Evolutionary conservation across 2,888 invertebrate genomes (phyloP).

Genomic region (Phasia obesa): DNA sequence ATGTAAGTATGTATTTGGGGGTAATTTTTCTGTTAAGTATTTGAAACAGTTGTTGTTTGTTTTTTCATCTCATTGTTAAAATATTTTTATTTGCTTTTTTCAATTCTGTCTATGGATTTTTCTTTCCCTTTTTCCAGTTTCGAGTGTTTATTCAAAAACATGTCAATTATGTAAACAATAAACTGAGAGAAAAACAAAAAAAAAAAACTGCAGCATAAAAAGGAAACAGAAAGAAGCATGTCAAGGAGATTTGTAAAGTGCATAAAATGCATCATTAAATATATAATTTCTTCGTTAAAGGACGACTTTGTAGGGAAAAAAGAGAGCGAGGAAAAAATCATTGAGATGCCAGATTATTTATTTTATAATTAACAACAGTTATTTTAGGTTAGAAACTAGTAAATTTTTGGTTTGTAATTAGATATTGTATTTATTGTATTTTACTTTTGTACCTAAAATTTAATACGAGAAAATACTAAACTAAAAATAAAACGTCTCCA

Average conservation of each 20-base stretch:
- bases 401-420: too few relatives aligned
- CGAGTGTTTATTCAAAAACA: conserved; percentile 30
- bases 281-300: conserved; percentile 16
- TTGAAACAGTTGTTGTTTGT: background rate
- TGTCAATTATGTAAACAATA: conserved; percentile 38
- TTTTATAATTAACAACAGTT: background rate
- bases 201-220: conserved; percentile 17
- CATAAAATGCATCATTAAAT: conserved; percentile 58
- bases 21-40: background rate
- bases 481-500: too few relatives aligned
- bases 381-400: background rate
- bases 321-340: background rate
- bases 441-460: too few relatives aligned
- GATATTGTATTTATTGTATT: too few relatives aligned
- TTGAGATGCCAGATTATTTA: background rate
- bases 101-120: background rate
- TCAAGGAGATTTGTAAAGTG: conserved; percentile 54
- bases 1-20: background rate
- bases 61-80: background rate
- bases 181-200: background rate
- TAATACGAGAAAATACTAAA: too few relatives aligned
- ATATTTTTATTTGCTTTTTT: background rate
- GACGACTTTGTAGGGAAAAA: conserved; percentile 26
- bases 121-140: background rate
- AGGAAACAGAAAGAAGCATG: conserved; percentile 37